phyloP scores from a whole-genome alignment of 2,113 vertebrate species.

The Eupsittula cactorum region DNA sequence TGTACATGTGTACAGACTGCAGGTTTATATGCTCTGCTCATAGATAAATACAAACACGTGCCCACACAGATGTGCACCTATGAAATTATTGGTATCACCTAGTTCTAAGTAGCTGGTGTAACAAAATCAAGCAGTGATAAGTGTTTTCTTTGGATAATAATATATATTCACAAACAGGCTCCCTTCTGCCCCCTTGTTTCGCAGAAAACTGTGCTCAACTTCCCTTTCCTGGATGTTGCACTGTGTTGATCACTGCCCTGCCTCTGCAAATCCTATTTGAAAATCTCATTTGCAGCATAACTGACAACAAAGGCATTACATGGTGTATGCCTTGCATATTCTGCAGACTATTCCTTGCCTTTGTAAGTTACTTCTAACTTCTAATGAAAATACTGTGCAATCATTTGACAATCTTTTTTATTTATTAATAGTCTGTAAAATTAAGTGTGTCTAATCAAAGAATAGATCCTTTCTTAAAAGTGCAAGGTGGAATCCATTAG shows the following conservation, averaged over 20 bases:
- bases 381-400: slow-evolving; percentile 27
- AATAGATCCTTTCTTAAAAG: slow-evolving; percentile 56
- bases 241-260: slow-evolving; percentile 62
- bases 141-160: slow-evolving; percentile 65
- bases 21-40: not conserved
- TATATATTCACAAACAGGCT: slow-evolving; percentile 66
- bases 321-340: slow-evolving; percentile 15
- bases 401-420: slow-evolving; percentile 47
- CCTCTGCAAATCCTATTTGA: slow-evolving; percentile 73
- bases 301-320: slow-evolving; percentile 71
- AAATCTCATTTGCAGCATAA: slow-evolving; percentile 74
- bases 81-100: slow-evolving; percentile 42
- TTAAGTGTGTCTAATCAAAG: slow-evolving; percentile 62
- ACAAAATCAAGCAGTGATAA: slow-evolving; percentile 68
- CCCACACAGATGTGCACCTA: not conserved
- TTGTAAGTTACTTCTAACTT: slow-evolving; percentile 63
- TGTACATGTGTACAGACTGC: not conserved
- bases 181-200: slow-evolving; percentile 65
- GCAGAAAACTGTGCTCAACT: slow-evolving; percentile 27
- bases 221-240: slow-evolving; percentile 34
- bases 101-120: slow-evolving; percentile 38
- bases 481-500: slow-evolving; percentile 49
- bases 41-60: not conserved
- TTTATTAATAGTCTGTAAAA: slow-evolving; percentile 67
- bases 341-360: slow-evolving; percentile 36